These are phyloP conservation scores for Oncorhynchus masou DNA, from an alignment of 2,113 vertebrate species.

Conservation along the genomic window DNA sequence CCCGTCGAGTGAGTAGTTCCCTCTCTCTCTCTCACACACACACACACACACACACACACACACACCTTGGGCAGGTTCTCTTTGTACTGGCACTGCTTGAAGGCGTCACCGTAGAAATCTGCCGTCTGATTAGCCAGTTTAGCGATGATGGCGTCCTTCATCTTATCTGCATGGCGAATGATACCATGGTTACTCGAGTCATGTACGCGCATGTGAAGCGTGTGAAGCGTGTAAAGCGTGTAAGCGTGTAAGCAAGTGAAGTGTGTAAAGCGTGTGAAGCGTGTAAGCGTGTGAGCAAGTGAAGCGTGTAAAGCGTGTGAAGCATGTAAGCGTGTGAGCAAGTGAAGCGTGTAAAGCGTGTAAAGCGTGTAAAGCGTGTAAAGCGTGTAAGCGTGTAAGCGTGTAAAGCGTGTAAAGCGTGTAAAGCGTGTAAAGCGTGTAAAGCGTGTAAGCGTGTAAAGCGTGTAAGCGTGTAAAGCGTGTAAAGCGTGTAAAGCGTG, in stretches of 20 bases:
- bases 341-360: not conserved
- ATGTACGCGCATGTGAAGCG: no score
- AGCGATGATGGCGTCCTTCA: constrained; percentile 96
- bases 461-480: not conserved
- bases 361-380: not conserved
- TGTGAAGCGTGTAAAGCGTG: no score
- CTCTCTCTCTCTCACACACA: no score
- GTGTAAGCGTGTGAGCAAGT: no score
- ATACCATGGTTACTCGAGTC: not conserved
- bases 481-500: not conserved
- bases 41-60: not conserved
- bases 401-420: not conserved
- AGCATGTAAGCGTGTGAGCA: no score
- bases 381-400: no score
- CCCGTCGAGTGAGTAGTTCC: no score
- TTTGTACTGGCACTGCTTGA: constrained; percentile 98
- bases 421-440: not conserved
- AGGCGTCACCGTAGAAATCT: constrained; percentile 95
- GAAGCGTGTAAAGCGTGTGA: not conserved
- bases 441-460: not conserved
- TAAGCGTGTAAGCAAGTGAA: no score
- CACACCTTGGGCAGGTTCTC: constrained; percentile 94
- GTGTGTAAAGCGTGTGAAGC: not conserved
- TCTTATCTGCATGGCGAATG: constrained; percentile 81
- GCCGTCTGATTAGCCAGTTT: constrained; percentile 96